Percentiles rank a stretch among this genome's conserved stretches.
phyloP scores from a whole-genome alignment of 2,888 invertebrate genomes.

The Graphium colonna region DNA sequence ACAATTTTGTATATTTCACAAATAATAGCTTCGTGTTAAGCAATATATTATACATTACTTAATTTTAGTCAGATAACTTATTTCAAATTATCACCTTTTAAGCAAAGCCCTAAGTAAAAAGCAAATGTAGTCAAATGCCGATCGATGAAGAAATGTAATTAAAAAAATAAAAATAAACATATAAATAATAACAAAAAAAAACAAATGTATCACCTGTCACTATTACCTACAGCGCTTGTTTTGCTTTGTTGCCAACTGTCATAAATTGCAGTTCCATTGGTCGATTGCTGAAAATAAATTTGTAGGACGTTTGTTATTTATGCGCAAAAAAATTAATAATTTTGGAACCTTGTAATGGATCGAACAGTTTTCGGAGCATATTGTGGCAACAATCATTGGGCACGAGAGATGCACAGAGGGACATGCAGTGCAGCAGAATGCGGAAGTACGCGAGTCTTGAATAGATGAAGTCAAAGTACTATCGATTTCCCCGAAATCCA shows the following conservation, averaged over 20 bases:
- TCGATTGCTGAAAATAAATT: slow-evolving; percentile 43
- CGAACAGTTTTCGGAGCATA: background rate
- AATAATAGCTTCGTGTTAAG: no score
- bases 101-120: no score
- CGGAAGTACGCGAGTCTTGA: background rate
- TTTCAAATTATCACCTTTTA: no score
- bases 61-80: no score
- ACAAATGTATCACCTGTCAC: slow-evolving; percentile 14
- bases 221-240: slow-evolving; percentile 14
- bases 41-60: no score
- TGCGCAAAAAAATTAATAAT: background rate
- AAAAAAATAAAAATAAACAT: slow-evolving; percentile 25
- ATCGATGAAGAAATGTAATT: no score
- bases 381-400: background rate
- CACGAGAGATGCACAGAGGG: background rate
- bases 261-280: slow-evolving; percentile 26
- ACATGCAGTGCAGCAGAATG: background rate
- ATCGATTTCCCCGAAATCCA: background rate
- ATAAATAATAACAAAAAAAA: slow-evolving; percentile 30
- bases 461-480: background rate
- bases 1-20: no score
- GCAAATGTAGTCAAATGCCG: no score
- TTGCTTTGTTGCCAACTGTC: slow-evolving; percentile 17
- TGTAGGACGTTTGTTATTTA: background rate
- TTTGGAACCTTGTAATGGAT: background rate